Evolutionary conservation across 2,888 invertebrate species (phyloP), one percentile per base, ranked within the genome.

Genomic region (Gymnosoma rotundatum): DNA sequence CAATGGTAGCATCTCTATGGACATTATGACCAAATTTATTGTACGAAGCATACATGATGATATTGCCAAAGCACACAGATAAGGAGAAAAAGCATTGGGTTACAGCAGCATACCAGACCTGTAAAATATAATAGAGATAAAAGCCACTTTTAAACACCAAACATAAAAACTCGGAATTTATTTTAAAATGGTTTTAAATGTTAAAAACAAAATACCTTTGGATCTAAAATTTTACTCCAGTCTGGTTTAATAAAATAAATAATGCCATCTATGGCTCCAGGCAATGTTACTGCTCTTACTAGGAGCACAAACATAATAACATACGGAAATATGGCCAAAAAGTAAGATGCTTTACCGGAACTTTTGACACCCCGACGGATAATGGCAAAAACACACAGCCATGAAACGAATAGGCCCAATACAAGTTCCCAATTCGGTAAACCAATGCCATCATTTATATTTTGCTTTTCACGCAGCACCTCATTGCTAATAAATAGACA

Each of bases 301-400:
- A 96, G 91, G 72, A 96, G 91, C 25, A 94, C 93, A 72, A 94
- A 91, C 91, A 96, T 93, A 56, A 96, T 94, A 6, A 94, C 91
- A 88, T 95, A 95, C 0, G 96, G 96, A 88, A 95, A 95, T 6
- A 96, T 91, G 0, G 96, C 96, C 12, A 96, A 94, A 88, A 96
- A 94, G 89, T 96, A 96, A 0, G 96, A 95, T 0, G 94, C 94
- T 90, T 95, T 95, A 60, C 95, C 95, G 0, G 95, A 94, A 86
- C 94, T 94, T 87, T 93, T 93, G 0, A 95, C 94, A 1, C 95
- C 95, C 0, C 93, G 93, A 0, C 93, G 91, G 0, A 94, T 91
- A 36, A 94, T 92, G 0, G 93, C 88, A 80, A 93, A 93, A 16
- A 95, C 93, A 50, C 92, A 88, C 10, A 91, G 79, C 94, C 94